Conservation (phyloP, 2,888 invertebrate genomes). For the Sabellastarte sp. region DNA sequence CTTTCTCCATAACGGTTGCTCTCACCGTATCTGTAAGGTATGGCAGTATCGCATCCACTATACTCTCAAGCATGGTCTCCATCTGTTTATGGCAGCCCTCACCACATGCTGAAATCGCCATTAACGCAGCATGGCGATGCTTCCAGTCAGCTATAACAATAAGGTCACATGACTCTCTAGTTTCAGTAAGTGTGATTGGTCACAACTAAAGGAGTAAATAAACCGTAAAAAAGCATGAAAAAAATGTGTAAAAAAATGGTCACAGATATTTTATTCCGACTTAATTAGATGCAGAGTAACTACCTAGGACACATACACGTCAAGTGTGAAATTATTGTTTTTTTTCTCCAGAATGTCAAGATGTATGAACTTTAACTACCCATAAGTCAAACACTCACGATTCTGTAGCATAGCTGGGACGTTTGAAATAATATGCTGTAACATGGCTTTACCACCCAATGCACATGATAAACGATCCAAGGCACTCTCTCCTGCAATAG, state of each 20-base stretch:
- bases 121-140: conserved; percentile 86
- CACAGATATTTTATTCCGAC: too few relatives aligned
- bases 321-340: too few relatives aligned
- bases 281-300: too few relatives aligned
- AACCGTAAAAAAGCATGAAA: too few relatives aligned
- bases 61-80: conserved; percentile 89
- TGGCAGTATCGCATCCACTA: conserved; percentile 85
- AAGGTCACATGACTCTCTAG: too few relatives aligned
- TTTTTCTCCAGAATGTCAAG: too few relatives aligned
- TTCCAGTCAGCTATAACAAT: conserved; percentile 63
- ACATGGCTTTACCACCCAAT: conserved; percentile 87
- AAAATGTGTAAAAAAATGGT: too few relatives aligned
- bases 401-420: conserved; percentile 84
- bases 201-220: too few relatives aligned
- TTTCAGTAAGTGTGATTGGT: too few relatives aligned
- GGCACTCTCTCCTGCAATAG: conserved; percentile 93
- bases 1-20: too few relatives aligned
- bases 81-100: conserved; percentile 99
- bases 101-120: conserved; percentile 97
- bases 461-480: conserved; percentile 97
- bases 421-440: conserved; percentile 82
- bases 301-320: too few relatives aligned
- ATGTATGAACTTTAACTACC: background rate
- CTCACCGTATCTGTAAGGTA: conserved; percentile 80
- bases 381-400: conserved; percentile 52